Conservation (phyloP, 2,113 vertebrate genomes). For the Ursus arctos region DNA sequence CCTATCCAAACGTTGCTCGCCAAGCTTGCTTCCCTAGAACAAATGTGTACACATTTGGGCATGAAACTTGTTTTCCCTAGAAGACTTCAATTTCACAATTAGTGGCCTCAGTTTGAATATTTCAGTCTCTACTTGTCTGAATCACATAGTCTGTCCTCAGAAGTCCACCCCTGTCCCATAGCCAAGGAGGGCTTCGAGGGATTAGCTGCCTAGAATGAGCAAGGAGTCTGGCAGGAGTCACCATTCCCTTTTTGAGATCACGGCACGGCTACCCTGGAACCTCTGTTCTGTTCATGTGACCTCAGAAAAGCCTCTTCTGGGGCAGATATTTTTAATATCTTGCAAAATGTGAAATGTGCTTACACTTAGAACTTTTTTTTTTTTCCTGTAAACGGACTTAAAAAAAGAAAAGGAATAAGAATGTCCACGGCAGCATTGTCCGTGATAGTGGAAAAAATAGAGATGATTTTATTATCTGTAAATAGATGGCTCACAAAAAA, state of each 20-base stretch:
- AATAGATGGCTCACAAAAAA: neutral
- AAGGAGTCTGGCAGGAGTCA: neutral
- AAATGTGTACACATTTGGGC: neutral
- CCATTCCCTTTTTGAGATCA: neutral
- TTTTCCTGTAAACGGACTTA: neutral
- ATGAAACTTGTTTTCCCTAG: constrained; percentile 18
- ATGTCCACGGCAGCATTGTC: neutral
- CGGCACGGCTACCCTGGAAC: neutral
- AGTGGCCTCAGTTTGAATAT: neutral
- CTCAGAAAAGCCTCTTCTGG: neutral
- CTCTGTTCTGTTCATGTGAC: neutral
- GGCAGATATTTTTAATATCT: neutral
- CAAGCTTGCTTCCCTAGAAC: neutral
- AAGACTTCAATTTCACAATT: neutral
- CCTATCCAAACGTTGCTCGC: accelerated
- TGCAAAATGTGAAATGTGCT: neutral
- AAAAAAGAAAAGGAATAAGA: neutral
- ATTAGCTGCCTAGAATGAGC: constrained; percentile 22
- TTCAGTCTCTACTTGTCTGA: neutral
- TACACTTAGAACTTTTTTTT: neutral
- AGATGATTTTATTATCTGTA: neutral
- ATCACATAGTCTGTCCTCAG: neutral
- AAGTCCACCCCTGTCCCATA: neutral
- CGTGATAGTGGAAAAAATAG: neutral
- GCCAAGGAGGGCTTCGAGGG: neutral